These are phyloP conservation scores for Calameuta pallipes DNA, from an alignment of 2,888 invertebrate genomes.

Conservation along the genomic window DNA sequence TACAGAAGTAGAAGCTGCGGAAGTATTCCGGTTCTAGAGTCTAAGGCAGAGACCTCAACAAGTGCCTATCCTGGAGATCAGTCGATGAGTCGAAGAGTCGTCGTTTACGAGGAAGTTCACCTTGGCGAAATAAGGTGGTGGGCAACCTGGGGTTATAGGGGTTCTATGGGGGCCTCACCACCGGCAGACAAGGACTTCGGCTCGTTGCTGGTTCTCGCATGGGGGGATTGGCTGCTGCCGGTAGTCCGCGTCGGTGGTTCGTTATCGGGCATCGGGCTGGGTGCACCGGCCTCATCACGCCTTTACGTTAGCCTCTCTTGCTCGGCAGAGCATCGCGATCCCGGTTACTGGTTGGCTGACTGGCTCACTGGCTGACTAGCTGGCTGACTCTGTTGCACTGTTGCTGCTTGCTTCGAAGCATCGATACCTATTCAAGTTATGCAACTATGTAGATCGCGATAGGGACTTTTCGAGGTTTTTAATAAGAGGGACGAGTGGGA, in stretches of 20 bases:
- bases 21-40: too few species aligned
- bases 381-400: neutral
- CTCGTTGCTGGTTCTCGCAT: too few species aligned
- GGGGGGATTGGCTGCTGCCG: constrained; percentile 32
- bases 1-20: too few species aligned
- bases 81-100: neutral
- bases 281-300: constrained; percentile 54
- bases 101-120: constrained; percentile 24
- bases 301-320: constrained; percentile 12
- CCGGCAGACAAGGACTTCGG: too few species aligned
- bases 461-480: constrained; percentile 11
- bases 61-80: too few species aligned
- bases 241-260: constrained; percentile 40
- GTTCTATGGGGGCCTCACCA: too few species aligned
- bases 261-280: constrained; percentile 53
- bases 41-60: too few species aligned
- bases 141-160: too few species aligned
- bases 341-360: constrained; percentile 4
- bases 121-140: constrained; percentile 21
- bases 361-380: neutral
- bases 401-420: neutral
- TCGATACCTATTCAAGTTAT: constrained; percentile 43
- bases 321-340: constrained; percentile 14
- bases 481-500: too few species aligned
- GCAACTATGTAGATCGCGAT: constrained; percentile 54